Conservation (phyloP, 2,888 invertebrate species). For the Pristionchus maxplancki region DNA sequence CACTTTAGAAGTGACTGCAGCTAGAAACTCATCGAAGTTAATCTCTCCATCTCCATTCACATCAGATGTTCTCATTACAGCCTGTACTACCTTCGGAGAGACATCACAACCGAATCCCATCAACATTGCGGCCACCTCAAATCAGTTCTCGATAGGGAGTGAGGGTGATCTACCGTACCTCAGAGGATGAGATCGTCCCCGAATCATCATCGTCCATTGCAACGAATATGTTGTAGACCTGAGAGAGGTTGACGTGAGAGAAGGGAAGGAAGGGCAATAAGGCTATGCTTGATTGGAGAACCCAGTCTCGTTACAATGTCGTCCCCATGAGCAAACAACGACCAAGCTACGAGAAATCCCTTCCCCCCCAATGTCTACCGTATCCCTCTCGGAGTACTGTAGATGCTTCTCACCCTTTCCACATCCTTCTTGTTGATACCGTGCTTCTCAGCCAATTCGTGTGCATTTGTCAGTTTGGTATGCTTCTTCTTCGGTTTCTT, state of each 20-base stretch:
- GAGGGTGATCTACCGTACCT: conserved; percentile 54
- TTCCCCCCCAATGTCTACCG: neutral
- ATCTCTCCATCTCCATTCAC: conserved; percentile 68
- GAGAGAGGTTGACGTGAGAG: conserved; percentile 15
- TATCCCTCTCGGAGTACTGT: neutral
- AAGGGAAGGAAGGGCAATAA: neutral
- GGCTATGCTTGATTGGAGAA: conserved; percentile 27
- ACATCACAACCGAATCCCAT: conserved; percentile 68
- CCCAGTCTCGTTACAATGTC: conserved; percentile 11
- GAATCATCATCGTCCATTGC: conserved; percentile 69
- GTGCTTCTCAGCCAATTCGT: conserved; percentile 62
- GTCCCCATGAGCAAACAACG: neutral
- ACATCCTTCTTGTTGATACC: conserved; percentile 64
- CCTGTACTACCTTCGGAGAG: conserved; percentile 70
- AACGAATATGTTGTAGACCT: conserved; percentile 68
- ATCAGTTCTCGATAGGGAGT: neutral
- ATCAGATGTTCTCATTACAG: conserved; percentile 68
- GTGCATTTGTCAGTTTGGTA: conserved; percentile 55
- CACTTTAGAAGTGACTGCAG: conserved; percentile 67
- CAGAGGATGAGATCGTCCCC: conserved; percentile 65
- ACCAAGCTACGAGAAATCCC: neutral
- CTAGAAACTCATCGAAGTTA: conserved; percentile 69
- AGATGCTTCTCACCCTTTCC: conserved; percentile 58
- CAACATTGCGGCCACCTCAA: conserved; percentile 66
- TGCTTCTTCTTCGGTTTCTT: conserved; percentile 67